Evolutionary conservation across 2,797 vertebrate species (phyloP).

Genomic region (Loris lydekkerianus): DNA sequence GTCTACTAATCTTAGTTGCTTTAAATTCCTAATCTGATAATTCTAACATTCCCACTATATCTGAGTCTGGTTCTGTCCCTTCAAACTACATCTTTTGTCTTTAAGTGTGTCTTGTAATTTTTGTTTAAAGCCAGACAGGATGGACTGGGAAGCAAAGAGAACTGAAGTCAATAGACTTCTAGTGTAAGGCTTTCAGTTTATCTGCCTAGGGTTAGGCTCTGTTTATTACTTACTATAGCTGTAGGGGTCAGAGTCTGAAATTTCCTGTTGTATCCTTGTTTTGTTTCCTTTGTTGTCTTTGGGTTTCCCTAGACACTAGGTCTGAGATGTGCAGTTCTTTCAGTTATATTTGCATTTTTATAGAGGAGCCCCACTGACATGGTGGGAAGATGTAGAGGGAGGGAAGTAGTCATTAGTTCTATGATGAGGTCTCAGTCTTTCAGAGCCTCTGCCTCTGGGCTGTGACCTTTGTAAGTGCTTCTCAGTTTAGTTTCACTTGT

Average conservation of each 20-base stretch:
- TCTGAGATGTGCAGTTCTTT: background rate
- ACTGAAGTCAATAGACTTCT: background rate
- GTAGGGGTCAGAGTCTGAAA: background rate
- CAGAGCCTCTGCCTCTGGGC: background rate
- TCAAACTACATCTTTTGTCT: background rate
- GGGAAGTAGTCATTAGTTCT: background rate
- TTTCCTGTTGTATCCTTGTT: background rate
- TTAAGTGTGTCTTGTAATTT: constrained; percentile 12
- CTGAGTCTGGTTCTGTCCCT: background rate
- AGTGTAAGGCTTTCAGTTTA: background rate
- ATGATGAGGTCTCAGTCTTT: background rate
- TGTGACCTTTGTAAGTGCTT: background rate
- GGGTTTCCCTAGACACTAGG: background rate
- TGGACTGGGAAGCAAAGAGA: background rate
- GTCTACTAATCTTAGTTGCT: background rate
- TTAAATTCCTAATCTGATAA: background rate
- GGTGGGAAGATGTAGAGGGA: background rate
- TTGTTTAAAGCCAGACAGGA: background rate
- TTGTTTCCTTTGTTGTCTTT: background rate
- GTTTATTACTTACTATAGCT: background rate
- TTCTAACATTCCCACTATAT: background rate
- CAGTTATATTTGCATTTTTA: background rate
- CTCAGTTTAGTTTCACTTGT: background rate
- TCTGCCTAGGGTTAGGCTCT: background rate
- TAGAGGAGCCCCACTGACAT: background rate